Evolutionary conservation across 1,140 invertebrate species (phyloP), one percentile per base, ranked within the genome.

Genomic region (Propsilocerus akamusi): DNA sequence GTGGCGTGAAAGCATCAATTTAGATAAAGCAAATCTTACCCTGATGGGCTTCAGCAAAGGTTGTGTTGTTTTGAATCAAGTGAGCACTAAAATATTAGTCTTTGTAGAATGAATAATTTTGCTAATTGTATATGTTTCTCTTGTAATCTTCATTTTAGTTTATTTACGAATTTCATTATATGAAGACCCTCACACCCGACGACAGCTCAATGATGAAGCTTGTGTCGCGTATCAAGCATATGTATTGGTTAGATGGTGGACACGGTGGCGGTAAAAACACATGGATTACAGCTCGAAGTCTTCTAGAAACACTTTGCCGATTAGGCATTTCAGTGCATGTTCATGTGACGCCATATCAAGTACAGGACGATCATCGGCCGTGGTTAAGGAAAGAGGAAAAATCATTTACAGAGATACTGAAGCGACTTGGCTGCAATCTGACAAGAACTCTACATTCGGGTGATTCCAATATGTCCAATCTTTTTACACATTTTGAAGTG

Each of bases 31-130:
- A 20, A 67, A 73, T 49, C 61, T 85, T 51, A 73, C 68, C 46
- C 60, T 89, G 50, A 73, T 91, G 53, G 89, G 85, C 1, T 93
- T 93, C 63, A 92, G 87, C 64, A 93, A 93, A 73, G 89, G 89
- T 32, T 91, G 86, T 67, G 83, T 89, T 37, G 87, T 92, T 49
- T 72, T 93, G 50, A 93, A 92, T 72, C 88, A 92, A 63, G 63
- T 65, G 59, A 65, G 63, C 65, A 48, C 30, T 48, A 48, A 30
- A 26, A 26, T 61, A 59, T 61, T 59, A 63, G 57, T 62, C 57
- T 34, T 34, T 34, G 10, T 20, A 47, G 7, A 30, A 8, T 30
- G 28, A 30, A 8, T 8, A 32, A 30, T 26, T 20, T 51, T 56
- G 41, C 55, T 24, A 2, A 26, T 24, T 12, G 6, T 47, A 14